A percentile compares a stretch with the other conserved stretches of the same genome.
Evolutionary conservation across 2,888 invertebrate genomes (phyloP).

Genomic region (Lycaena phlaeas): DNA sequence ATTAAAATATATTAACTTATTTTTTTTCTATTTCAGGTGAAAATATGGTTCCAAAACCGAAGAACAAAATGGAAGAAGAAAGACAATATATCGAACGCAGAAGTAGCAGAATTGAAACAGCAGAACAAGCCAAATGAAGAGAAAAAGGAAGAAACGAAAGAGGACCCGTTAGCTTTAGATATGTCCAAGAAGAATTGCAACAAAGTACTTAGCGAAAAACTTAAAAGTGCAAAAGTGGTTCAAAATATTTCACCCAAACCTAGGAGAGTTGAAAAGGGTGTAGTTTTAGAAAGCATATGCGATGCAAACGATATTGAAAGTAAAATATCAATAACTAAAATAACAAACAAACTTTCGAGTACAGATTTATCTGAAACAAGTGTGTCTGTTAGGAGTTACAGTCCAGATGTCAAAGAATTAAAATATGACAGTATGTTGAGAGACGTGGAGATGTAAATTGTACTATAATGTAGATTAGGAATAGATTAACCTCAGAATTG

Average conservation of each 20-base stretch:
- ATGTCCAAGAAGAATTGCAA: conserved; percentile 59
- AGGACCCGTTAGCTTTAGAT: conserved; percentile 54
- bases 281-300: conserved; percentile 48
- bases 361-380: conserved; percentile 44
- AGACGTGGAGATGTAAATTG: conserved; percentile 56
- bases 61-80: conserved; percentile 87
- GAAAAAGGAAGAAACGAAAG: conserved; percentile 39
- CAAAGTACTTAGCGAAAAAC: conserved; percentile 53
- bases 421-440: conserved; percentile 48
- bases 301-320: conserved; percentile 62
- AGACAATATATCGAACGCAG: conserved; percentile 91
- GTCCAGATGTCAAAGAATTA: conserved; percentile 53
- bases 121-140: conserved; percentile 53
- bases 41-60: conserved; percentile 93
- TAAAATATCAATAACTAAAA: conserved; percentile 68
- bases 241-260: conserved; percentile 38
- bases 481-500: conserved; percentile 17
- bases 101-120: conserved; percentile 87
- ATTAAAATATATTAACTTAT: neutral
- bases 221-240: conserved; percentile 40
- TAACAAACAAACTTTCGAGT: conserved; percentile 58
- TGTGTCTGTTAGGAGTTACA: conserved; percentile 54
- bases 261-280: conserved; percentile 51
- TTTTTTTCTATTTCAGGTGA: conserved; percentile 76
- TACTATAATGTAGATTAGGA: conserved; percentile 13